Evolutionary conservation across 2,888 invertebrate genomes (phyloP), one percentile per base, ranked within the genome.

Genomic region (Geotrupes spiniger): DNA sequence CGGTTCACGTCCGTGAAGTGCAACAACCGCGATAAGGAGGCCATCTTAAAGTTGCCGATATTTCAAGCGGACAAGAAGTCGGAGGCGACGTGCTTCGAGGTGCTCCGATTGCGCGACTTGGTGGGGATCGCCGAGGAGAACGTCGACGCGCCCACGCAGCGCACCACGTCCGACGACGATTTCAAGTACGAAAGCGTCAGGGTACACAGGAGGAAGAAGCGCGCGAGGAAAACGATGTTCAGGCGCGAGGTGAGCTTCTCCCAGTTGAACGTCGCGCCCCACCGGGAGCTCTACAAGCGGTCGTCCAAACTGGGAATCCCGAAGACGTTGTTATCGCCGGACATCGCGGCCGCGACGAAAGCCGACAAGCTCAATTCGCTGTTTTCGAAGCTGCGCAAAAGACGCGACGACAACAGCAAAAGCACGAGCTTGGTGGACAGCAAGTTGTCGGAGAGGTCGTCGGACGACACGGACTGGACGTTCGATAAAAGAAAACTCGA

Each of bases 211-310:
- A 38, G 29, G 26, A 48, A 29, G 27, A 48, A 48, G 26, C 42
- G 41, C 14, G 14, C 31, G 3, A 46, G 40, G 9, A 26, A 37
- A 9, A 10, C 27, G 3, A 12, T 37, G 42, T 48, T 37, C 4
- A 9, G 48, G 12, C 41, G 21, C 10, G 48, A 48, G 16, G 42
- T 48, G 5, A 51, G 54, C 25, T 53, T 57, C 36, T 41, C 49
- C 6, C 49, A 57, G 11, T 36, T 57, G n/a, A 57, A 57, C 21
- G 39, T 54, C 12, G 14, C 49, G 11, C 57, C 57, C 2, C 31
- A 51, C 2, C 25, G 31, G 14, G 45, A 40, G 14, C 33, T 45
- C n/a, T 48, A 51, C 14, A 31, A 33, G 21, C 33, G 27, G 14
- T 31, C 33, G 1, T 33, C 41, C 3, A 36, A 14, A 15, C n/a